phyloP scores from a whole-genome alignment of 2,113 vertebrate species.

The Phyllostomus discolor region DNA sequence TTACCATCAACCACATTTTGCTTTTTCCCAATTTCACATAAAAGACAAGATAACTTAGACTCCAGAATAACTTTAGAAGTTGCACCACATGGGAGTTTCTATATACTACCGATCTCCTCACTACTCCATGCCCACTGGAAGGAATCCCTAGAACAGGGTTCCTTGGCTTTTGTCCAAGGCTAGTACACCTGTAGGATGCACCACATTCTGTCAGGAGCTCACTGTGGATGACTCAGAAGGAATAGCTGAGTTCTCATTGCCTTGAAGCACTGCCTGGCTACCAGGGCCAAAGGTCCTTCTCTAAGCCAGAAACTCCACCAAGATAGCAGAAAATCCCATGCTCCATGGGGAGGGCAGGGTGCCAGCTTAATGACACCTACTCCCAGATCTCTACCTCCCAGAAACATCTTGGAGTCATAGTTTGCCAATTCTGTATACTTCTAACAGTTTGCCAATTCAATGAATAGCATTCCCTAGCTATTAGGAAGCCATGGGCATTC shows the following conservation, averaged over 20 bases:
- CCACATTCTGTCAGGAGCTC: neutral
- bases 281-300: neutral
- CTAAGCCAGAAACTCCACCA: neutral
- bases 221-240: neutral
- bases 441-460: neutral
- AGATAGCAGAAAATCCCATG: neutral
- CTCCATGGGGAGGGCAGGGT: neutral
- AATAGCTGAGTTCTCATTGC: neutral
- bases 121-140: neutral
- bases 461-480: neutral
- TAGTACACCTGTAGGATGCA: neutral
- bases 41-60: neutral
- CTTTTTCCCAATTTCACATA: slow-evolving; percentile 26
- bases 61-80: neutral
- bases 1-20: neutral
- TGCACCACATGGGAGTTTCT: neutral
- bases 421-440: neutral
- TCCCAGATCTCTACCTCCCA: neutral
- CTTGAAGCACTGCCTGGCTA: neutral
- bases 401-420: neutral
- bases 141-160: neutral
- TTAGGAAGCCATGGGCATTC: neutral
- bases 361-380: neutral
- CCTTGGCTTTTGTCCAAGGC: neutral
- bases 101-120: neutral